Evolutionary conservation across 2,797 vertebrate genomes (phyloP).

Genomic region (Ispidina lecontei): DNA sequence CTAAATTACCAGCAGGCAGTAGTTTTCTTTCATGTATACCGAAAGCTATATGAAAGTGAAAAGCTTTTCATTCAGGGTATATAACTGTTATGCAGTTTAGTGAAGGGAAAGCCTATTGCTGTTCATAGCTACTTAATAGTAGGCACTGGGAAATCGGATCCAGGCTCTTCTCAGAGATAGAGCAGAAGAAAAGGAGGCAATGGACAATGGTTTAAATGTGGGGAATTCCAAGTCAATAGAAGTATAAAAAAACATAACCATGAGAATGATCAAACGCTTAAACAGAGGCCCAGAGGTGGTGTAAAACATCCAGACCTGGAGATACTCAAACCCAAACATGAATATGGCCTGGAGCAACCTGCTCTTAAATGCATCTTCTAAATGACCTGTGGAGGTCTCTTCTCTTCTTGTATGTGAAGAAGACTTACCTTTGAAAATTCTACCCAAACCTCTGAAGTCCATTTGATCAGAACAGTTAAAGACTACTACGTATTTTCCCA

Average conservation of each 20-base stretch:
- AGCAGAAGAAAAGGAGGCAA: neutral
- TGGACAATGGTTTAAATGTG: neutral
- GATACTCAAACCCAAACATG: neutral
- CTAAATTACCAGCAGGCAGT: neutral
- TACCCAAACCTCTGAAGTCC: conserved; percentile 90
- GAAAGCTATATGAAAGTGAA: neutral
- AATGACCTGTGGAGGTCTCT: neutral
- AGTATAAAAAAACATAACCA: neutral
- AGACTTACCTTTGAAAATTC: conserved; percentile 88
- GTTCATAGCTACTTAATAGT: neutral
- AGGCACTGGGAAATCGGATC: neutral
- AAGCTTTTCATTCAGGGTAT: neutral
- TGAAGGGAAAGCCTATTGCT: neutral
- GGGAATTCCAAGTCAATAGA: neutral
- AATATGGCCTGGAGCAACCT: neutral
- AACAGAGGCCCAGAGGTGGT: neutral
- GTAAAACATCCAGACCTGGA: neutral
- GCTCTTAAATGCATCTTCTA: neutral
- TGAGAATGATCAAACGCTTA: neutral
- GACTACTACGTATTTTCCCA: conserved; percentile 90
- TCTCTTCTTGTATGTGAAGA: neutral
- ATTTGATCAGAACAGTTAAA: conserved; percentile 93
- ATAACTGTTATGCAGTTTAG: neutral
- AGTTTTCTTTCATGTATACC: neutral
- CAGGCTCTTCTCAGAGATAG: neutral